Percentiles rank a stretch among this genome's conserved stretches.
These are phyloP conservation scores for Esperia sulphurella DNA, from an alignment of 2,888 invertebrate genomes.

Conservation along the genomic window DNA sequence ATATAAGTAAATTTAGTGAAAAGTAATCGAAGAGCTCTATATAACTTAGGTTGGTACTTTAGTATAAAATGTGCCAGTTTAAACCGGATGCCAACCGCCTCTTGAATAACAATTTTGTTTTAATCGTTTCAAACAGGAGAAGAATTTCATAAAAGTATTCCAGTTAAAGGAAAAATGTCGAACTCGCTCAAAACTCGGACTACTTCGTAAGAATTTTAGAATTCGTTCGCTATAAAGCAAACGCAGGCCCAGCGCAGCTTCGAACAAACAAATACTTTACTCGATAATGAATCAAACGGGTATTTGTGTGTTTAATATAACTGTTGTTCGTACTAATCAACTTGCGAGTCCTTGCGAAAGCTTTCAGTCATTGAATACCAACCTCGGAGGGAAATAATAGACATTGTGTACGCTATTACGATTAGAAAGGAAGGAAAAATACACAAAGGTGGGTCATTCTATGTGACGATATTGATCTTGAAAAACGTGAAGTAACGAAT, in stretches of 20 bases:
- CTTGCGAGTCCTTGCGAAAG: background rate
- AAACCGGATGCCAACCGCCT: background rate
- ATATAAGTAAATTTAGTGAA: too few relatives aligned
- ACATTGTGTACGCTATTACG: background rate
- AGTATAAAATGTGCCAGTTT: background rate
- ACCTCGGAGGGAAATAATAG: background rate
- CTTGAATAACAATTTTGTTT: conserved; percentile 29
- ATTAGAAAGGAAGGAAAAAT: background rate
- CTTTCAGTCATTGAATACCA: too few relatives aligned
- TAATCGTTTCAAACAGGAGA: conserved; percentile 39
- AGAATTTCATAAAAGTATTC: conserved; percentile 36
- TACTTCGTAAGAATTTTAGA: conserved; percentile 49
- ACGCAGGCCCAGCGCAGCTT: conserved; percentile 18
- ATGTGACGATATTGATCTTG: background rate
- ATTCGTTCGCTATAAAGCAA: conserved; percentile 43
- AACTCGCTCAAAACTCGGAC: conserved; percentile 46
- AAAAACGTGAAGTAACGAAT: background rate
- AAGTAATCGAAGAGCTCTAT: background rate
- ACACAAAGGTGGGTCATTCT: background rate
- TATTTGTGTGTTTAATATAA: background rate
- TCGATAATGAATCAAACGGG: conserved; percentile 11
- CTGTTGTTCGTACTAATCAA: background rate
- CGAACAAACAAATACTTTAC: conserved; percentile 11
- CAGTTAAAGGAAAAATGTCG: conserved; percentile 43
- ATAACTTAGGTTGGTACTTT: background rate